A percentile compares a stretch with the other conserved stretches of the same genome.
phyloP scores from a whole-genome alignment of 2,797 vertebrate genomes.

The Squalus acanthias region DNA sequence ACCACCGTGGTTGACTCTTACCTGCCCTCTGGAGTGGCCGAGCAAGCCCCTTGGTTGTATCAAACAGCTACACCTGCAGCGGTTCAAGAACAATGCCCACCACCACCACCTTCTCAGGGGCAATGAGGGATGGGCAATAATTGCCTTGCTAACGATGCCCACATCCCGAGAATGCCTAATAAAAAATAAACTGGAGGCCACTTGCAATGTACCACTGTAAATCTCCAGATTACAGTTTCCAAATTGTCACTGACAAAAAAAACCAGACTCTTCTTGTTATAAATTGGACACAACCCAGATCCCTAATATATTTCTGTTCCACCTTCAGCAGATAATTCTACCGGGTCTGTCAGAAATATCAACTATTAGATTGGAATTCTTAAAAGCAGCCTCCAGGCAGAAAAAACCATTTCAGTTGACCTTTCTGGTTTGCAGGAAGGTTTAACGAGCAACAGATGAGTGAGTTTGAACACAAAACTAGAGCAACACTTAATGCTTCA shows the following conservation, averaged over 20 bases:
- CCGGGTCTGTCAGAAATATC: not conserved
- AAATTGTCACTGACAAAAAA: not conserved
- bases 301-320: not conserved
- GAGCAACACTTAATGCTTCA: not conserved
- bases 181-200: not conserved
- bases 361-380: not conserved
- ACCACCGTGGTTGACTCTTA: not conserved
- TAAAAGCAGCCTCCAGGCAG: not conserved
- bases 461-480: too few relatives aligned
- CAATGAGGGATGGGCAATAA: not conserved
- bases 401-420: not conserved
- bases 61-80: not conserved
- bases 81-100: not conserved
- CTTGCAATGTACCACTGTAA: not conserved
- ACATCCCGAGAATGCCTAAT: not conserved
- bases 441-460: not conserved
- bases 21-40: not conserved
- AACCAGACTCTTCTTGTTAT: not conserved
- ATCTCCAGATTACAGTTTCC: not conserved
- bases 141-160: not conserved
- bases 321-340: not conserved
- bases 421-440: not conserved
- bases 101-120: not conserved
- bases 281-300: not conserved
- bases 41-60: not conserved